These are phyloP conservation scores for Apocrypta bakeri DNA, from an alignment of 1,140 invertebrate species.

Conservation along the genomic window DNA sequence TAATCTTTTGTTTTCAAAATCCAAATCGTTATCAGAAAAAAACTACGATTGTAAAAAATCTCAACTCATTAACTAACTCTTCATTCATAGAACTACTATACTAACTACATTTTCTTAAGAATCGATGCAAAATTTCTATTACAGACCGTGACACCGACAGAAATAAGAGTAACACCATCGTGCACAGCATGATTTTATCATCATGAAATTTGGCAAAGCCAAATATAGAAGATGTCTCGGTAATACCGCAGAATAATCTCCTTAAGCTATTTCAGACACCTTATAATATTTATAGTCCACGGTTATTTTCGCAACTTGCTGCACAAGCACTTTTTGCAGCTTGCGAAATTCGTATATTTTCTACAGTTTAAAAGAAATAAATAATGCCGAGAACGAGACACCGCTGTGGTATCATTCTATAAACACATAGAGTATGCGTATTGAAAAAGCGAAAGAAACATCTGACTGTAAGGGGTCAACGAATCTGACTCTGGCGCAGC, in stretches of 20 bases:
- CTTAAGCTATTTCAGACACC: not conserved
- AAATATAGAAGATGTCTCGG: not conserved
- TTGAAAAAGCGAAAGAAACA: constrained; percentile 31
- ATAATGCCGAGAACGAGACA: not conserved
- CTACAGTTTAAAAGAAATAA: not conserved
- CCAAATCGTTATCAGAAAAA: not conserved
- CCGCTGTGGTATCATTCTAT: no score
- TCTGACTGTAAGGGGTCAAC: constrained; percentile 41
- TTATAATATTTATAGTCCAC: constrained; percentile 7
- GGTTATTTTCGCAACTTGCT: not conserved
- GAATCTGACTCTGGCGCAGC: constrained; percentile 28
- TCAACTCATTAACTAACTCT: no score
- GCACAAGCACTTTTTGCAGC: not conserved
- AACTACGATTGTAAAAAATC: not conserved
- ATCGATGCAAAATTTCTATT: no score
- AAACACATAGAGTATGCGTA: no score
- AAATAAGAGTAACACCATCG: not conserved
- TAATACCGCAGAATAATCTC: constrained; percentile 12
- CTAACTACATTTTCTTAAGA: no score
- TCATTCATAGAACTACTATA: no score
- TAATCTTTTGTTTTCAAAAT: not conserved
- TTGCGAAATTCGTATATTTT: not conserved
- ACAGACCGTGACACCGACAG: not conserved
- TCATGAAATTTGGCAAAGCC: constrained; percentile 15
- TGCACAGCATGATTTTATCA: not conserved